phyloP scores from a whole-genome alignment of 2,113 vertebrate genomes.

The Rhizomys pruinosus region DNA sequence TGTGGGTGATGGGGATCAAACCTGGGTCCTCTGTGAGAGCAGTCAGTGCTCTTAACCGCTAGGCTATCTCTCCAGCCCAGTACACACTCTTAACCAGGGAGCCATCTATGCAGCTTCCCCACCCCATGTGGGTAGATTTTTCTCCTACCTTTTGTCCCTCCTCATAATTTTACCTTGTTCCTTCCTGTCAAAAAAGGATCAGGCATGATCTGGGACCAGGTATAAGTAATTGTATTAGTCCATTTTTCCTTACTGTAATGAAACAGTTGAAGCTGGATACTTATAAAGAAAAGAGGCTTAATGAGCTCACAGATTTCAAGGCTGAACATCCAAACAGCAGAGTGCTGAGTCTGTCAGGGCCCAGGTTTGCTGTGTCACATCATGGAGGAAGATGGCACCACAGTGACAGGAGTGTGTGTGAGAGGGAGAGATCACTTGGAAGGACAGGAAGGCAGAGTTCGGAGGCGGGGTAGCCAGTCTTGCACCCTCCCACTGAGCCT shows the following conservation, averaged over 20 bases:
- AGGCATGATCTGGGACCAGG: background rate
- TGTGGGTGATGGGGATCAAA: too few relatives aligned
- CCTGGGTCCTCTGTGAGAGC: too few relatives aligned
- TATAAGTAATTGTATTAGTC: background rate
- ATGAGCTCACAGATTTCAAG: background rate
- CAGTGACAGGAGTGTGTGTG: background rate
- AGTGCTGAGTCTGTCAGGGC: background rate
- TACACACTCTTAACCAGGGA: background rate
- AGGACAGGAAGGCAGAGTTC: too few relatives aligned
- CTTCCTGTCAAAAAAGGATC: background rate
- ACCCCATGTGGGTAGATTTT: background rate
- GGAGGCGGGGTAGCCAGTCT: too few relatives aligned
- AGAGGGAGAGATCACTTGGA: too few relatives aligned
- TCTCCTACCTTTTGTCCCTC: background rate
- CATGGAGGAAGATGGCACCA: rapidly evolving
- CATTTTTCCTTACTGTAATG: background rate
- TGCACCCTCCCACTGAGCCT: too few relatives aligned
- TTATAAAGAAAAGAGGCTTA: background rate
- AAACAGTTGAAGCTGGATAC: background rate
- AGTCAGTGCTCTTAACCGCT: too few relatives aligned
- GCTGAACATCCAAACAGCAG: background rate
- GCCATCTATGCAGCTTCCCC: background rate
- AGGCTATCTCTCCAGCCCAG: too few relatives aligned
- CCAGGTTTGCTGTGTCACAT: too few relatives aligned
- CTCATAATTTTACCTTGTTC: background rate